Conservation (phyloP, 2,113 vertebrate species). For the Vulpes ferrilata region DNA sequence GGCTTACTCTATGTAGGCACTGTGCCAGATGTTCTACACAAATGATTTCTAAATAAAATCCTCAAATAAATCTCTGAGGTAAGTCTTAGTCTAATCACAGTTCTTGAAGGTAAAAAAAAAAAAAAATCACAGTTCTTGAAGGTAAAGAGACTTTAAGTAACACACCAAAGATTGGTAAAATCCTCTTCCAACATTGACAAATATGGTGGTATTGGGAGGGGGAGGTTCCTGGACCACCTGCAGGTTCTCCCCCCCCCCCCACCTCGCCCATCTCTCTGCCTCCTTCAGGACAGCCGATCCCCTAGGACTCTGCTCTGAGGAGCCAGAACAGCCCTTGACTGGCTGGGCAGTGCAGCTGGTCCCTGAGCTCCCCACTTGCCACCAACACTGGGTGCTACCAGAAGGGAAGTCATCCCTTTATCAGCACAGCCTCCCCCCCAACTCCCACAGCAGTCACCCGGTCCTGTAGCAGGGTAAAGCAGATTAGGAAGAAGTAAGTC, state of each 20-base stretch:
- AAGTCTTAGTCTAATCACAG: background rate
- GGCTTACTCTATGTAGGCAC: background rate
- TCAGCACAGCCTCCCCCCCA: too few species aligned
- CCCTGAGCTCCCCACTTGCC: background rate
- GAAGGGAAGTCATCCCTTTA: background rate
- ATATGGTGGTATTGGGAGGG: background rate
- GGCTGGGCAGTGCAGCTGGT: accelerated
- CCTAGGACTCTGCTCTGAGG: background rate
- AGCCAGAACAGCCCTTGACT: background rate
- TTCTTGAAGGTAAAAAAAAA: background rate
- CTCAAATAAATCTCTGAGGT: background rate
- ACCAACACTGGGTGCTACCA: accelerated
- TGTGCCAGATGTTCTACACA: background rate
- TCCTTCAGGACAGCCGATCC: background rate
- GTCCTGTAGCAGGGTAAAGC: background rate
- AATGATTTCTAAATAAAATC: background rate
- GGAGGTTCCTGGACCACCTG: background rate
- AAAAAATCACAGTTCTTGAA: too few species aligned
- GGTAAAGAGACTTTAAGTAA: background rate
- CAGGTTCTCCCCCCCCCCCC: background rate
- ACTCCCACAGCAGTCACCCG: background rate
- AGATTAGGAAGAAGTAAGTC: background rate
- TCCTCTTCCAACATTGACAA: background rate
- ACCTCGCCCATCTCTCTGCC: background rate
- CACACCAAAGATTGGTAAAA: background rate